Conservation (phyloP, 2,113 vertebrate species). For the Centrocercus urophasianus region DNA sequence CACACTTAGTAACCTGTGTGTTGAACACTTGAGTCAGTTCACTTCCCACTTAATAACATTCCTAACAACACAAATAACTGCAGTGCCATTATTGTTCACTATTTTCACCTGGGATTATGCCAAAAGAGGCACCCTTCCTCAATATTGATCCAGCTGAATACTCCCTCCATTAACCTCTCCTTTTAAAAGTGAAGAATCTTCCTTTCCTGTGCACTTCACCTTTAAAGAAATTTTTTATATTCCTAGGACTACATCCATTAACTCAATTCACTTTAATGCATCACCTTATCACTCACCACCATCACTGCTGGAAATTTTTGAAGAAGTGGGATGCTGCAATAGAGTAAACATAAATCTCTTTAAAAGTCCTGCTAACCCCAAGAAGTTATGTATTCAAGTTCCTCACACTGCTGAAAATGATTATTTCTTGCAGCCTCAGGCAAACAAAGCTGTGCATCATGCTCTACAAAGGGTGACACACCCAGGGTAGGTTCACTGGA, state of each 20-base stretch:
- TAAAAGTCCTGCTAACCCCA: neutral
- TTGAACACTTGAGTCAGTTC: constrained; percentile 5
- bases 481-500: constrained; percentile 49
- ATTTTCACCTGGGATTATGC: constrained; percentile 14
- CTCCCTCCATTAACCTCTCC: constrained; percentile 31
- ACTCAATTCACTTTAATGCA: neutral
- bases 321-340: constrained; percentile 43
- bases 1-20: neutral
- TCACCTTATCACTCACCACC: constrained; percentile 57
- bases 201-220: constrained; percentile 44
- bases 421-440: constrained; percentile 50
- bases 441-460: neutral
- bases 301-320: constrained; percentile 47
- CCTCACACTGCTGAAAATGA: constrained; percentile 9
- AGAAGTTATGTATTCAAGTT: constrained; percentile 38
- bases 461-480: constrained; percentile 41
- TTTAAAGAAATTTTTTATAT: constrained; percentile 37
- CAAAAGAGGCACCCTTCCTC: constrained; percentile 41
- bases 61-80: neutral
- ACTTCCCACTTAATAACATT: constrained; percentile 12
- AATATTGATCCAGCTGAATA: constrained; percentile 1
- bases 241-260: constrained; percentile 32
- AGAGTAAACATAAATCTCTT: constrained; percentile 45
- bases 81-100: neutral
- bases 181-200: constrained; percentile 33